Evolutionary conservation across 2,888 invertebrate genomes (phyloP), one percentile per base, ranked within the genome.

Genomic region (Polydrusus pterygomalis): DNA sequence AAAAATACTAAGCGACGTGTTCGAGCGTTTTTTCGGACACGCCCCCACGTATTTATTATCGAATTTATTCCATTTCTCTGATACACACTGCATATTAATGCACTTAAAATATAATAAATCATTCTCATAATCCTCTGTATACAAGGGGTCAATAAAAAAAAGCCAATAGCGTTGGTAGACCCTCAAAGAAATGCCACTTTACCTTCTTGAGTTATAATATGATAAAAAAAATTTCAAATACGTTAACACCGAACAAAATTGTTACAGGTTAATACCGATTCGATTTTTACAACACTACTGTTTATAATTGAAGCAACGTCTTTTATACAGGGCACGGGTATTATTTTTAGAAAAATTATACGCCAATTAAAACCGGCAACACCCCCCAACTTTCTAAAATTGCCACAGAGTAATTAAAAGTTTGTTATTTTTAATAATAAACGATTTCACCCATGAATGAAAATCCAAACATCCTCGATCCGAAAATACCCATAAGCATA

Each of bases 401-500:
- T 30, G 34, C 38, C 11, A 34, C 9, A 13, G n/a, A 15, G 17
- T 30, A 70, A 62, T 70, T 70, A 58, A 62, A 51, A 70, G n/a
- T 18, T 60, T 60, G 58, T 49, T 69, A 63, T 54, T 49, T 56
- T 64, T 51, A 18, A 68, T 54, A 60, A 49, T 17, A 49, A 62
- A 56, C 73, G 47, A 60, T 40, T 34, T 34, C 51, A 69, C 56
- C 69, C 63, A 75, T 69, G 75, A 40, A 71, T 67, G 65, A 71
- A 74, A 64, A 78, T 69, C 70, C 45, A 58, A 78, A 74, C 73
- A 75, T 70, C 64, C 73, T 63, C 13, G 25, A 43, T 49, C 38
- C 71, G 47, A 70, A 67, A 75, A 51, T 69, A 72, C 30, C 70
- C 65, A 40, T 65, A 70, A 76, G 51, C 49, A 69, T 72, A 74